phyloP scores from a whole-genome alignment of 2,797 vertebrate genomes.

The Orientallactaga sibirica region DNA sequence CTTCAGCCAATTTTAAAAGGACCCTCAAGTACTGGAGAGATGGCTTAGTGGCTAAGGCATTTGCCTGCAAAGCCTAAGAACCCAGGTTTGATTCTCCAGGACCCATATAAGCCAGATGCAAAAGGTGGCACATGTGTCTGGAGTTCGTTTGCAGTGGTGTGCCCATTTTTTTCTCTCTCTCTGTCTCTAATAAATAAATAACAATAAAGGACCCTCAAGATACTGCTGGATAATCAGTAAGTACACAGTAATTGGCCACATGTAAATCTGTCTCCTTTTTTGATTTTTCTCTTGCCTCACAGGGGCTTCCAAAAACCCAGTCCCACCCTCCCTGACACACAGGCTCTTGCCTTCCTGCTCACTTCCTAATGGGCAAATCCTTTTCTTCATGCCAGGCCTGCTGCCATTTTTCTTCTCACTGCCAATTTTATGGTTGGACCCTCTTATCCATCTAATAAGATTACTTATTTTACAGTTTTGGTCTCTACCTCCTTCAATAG shows the following conservation, averaged over 20 bases:
- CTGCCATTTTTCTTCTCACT: not conserved
- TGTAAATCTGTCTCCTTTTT: not conserved
- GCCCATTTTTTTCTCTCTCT: no score
- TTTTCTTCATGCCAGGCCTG: not conserved
- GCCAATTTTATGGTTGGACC: not conserved
- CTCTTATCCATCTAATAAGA: not conserved
- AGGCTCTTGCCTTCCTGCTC: not conserved
- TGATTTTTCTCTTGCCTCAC: not conserved
- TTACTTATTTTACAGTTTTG: not conserved
- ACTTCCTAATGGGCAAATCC: no score
- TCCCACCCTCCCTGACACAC: not conserved
- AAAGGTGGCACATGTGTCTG: no score
- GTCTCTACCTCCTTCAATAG: not conserved
- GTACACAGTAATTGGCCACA: not conserved
- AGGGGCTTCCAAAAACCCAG: not conserved
- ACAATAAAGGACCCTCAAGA: not conserved
- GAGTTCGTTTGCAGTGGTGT: no score
- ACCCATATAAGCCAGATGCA: no score
- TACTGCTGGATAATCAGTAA: not conserved
- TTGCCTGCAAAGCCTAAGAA: no score
- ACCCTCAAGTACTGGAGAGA: not conserved
- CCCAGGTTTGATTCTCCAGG: no score
- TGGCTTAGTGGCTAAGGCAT: no score
- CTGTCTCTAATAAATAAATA: no score
- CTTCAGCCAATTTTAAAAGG: slow-evolving; percentile 1